A percentile compares a stretch with the other conserved stretches of the same genome.
Evolutionary conservation across 2,888 invertebrate species (phyloP).

Genomic region (Amphiduros pacificus): DNA sequence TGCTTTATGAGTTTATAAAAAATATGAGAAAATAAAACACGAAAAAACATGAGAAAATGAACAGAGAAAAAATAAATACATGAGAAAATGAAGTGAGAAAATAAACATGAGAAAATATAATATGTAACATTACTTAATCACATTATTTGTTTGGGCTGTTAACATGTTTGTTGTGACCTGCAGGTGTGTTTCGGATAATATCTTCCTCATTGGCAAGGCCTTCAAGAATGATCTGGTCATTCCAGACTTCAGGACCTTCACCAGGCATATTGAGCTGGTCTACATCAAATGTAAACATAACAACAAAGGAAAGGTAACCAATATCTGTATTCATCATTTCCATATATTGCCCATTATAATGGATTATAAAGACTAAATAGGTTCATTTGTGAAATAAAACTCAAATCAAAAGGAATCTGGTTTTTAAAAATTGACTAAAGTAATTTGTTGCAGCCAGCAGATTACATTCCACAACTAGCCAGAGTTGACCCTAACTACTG

Average conservation of each 20-base stretch:
- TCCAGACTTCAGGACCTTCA: slow-evolving; percentile 89
- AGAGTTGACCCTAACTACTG: slow-evolving; percentile 83
- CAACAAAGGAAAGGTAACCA: slow-evolving; percentile 73
- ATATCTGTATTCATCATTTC: not conserved
- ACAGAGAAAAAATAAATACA: too few species aligned
- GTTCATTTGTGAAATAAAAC: not conserved
- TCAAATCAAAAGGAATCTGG: not conserved
- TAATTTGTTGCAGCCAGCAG: not conserved
- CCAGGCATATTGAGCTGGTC: slow-evolving; percentile 88
- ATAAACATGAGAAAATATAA: not conserved
- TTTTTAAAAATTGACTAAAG: not conserved
- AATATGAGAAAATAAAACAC: too few species aligned
- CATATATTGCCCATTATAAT: not conserved
- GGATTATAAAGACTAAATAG: not conserved
- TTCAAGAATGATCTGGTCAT: slow-evolving; percentile 93
- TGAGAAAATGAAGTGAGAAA: too few species aligned
- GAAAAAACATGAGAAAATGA: too few species aligned
- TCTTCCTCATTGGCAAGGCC: slow-evolving; percentile 86
- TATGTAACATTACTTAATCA: not conserved
- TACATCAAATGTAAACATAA: slow-evolving; percentile 88
- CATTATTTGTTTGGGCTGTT: not conserved
- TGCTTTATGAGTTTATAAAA: too few species aligned
- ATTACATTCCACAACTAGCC: slow-evolving; percentile 89
- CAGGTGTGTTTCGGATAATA: slow-evolving; percentile 68
- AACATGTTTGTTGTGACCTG: slow-evolving; percentile 14